phyloP scores from a whole-genome alignment of 2,113 vertebrate genomes.

The Caretta caretta region DNA sequence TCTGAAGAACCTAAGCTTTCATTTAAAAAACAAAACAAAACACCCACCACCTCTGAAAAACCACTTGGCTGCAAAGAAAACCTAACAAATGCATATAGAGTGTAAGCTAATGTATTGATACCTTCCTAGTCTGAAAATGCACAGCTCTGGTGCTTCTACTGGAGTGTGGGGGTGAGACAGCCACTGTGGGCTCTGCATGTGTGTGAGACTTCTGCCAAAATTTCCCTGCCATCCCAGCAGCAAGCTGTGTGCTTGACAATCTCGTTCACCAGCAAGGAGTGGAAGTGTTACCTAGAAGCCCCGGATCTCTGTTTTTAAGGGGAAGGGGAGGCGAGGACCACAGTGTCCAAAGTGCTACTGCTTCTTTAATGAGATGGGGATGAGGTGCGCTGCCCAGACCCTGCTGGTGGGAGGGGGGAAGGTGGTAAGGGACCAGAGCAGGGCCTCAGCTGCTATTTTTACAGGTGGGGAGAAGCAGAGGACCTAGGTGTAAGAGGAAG shows the following conservation, averaged over 20 bases:
- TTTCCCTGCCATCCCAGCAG: neutral
- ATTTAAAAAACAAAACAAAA: neutral
- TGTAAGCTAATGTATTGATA: neutral
- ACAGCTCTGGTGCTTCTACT: neutral
- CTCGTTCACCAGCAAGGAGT: too few relatives aligned
- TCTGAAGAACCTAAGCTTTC: neutral
- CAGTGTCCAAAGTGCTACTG: neutral
- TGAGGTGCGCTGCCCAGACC: constrained; percentile 1
- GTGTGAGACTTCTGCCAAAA: neutral
- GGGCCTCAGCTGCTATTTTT: neutral
- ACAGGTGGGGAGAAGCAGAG: neutral
- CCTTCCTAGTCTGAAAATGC: neutral
- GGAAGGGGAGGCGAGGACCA: neutral
- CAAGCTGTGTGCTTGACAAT: too few relatives aligned
- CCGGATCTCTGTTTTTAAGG: neutral
- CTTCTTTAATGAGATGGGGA: neutral
- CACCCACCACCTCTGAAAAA: neutral
- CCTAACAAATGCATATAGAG: neutral
- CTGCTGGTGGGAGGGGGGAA: neutral
- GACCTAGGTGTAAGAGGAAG: neutral
- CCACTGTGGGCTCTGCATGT: neutral
- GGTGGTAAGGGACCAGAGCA: neutral
- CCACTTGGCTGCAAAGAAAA: neutral
- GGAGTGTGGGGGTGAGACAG: neutral
- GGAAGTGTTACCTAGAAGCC: too few relatives aligned